A percentile compares a stretch with the other conserved stretches of the same genome.
These are phyloP conservation scores for Chaetophractus vellerosus DNA, from an alignment of 2,797 vertebrate genomes.

Conservation along the genomic window DNA sequence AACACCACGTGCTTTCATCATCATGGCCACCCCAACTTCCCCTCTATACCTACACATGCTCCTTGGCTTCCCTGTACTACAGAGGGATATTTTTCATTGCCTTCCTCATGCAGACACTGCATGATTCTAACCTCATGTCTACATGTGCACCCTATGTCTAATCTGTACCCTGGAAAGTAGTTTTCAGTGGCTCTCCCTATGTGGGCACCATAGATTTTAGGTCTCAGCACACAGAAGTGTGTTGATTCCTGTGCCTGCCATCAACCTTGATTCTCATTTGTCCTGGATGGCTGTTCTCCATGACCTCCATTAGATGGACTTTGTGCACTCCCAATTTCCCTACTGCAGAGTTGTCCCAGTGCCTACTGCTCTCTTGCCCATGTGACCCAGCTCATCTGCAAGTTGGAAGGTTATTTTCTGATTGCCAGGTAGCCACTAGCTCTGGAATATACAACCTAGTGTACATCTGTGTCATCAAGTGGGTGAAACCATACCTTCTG, in stretches of 20 bases:
- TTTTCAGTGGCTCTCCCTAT: neutral
- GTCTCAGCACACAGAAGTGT: neutral
- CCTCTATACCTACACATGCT: neutral
- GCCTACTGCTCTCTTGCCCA: neutral
- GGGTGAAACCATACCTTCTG: neutral
- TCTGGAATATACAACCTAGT: neutral
- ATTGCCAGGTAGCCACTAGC: neutral
- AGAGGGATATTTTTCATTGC: neutral
- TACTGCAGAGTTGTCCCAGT: neutral
- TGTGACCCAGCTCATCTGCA: neutral
- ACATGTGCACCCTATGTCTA: neutral
- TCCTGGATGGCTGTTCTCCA: neutral
- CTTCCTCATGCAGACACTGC: neutral
- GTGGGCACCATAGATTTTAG: neutral
- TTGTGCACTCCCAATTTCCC: neutral
- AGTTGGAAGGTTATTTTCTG: neutral
- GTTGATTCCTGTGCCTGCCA: neutral
- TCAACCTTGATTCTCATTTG: neutral
- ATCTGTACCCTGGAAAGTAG: neutral
- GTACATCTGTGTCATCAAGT: neutral
- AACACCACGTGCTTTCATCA: no score
- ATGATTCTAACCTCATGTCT: no score
- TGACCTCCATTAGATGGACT: neutral
- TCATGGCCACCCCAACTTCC: no score
- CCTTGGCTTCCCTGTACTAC: rapidly evolving